Conservation (phyloP, 2,113 vertebrate genomes). For the Cryptomyrus ogoouensis region DNA sequence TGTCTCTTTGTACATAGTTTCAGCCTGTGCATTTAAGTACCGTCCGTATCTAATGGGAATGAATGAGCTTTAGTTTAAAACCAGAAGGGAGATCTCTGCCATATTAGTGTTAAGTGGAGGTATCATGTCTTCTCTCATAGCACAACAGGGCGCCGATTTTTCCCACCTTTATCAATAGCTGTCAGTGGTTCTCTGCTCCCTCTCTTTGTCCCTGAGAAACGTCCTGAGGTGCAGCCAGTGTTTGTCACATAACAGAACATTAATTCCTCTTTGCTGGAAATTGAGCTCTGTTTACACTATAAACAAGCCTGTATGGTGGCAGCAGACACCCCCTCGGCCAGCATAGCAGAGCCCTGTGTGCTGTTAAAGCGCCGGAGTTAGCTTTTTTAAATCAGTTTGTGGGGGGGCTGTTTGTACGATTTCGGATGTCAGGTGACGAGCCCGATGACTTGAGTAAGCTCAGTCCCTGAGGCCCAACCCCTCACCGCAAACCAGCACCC, state of each 20-base stretch:
- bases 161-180: conserved; percentile 27
- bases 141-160: neutral
- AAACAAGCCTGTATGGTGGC: conserved; percentile 31
- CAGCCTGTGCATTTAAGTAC: neutral
- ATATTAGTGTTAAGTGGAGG: neutral
- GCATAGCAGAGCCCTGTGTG: neutral
- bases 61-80: neutral
- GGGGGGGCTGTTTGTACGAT: neutral
- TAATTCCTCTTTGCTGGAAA: neutral
- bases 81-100: neutral
- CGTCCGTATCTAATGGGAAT: neutral
- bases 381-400: neutral
- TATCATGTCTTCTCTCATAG: neutral
- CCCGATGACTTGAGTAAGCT: neutral
- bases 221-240: conserved; percentile 11
- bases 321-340: neutral
- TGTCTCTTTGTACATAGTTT: neutral
- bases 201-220: conserved; percentile 3
- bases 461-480: neutral
- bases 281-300: conserved; percentile 30
- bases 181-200: conserved; percentile 15
- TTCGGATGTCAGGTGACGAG: neutral
- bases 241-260: conserved; percentile 9
- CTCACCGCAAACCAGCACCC: neutral
- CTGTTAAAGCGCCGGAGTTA: neutral